Percentiles rank a stretch among this genome's conserved stretches.
These are phyloP conservation scores for Sarcophaga rosellei DNA, from an alignment of 2,888 invertebrate genomes.

Conservation along the genomic window DNA sequence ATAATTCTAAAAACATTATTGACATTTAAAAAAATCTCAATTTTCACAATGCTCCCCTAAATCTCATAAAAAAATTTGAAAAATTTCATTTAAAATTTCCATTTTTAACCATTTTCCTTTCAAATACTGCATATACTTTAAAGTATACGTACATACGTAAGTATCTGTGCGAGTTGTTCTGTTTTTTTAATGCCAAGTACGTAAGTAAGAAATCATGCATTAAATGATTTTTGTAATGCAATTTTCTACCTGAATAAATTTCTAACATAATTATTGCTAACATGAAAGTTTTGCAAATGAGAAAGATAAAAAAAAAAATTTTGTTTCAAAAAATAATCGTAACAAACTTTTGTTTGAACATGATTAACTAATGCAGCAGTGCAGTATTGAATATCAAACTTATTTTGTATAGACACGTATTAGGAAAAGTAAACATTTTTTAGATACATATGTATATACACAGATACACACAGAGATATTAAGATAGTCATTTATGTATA, in stretches of 20 bases:
- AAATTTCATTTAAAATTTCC: no score
- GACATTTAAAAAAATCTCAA: no score
- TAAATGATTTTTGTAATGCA: conserved; percentile 55
- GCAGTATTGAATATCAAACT: conserved; percentile 50
- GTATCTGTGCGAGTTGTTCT: background rate
- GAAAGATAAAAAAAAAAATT: conserved; percentile 22
- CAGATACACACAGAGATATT: conserved; percentile 1
- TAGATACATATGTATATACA: background rate
- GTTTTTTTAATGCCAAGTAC: background rate
- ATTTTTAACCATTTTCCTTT: no score
- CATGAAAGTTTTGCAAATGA: conserved; percentile 48
- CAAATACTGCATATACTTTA: background rate
- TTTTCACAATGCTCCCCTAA: no score
- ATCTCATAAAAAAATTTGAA: no score
- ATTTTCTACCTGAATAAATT: conserved; percentile 62
- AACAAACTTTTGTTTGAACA: conserved; percentile 64
- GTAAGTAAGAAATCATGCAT: conserved; percentile 57
- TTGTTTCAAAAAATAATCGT: conserved; percentile 8
- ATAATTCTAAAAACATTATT: no score
- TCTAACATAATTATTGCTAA: conserved; percentile 55
- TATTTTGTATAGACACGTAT: background rate
- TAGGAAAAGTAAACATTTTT: no score
- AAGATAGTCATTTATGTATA: no score
- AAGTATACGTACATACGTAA: background rate
- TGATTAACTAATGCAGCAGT: conserved; percentile 62